A percentile compares a stretch with the other conserved stretches of the same genome.
Conservation (phyloP, 2,113 vertebrate species). For the Myotis brandtii region DNA sequence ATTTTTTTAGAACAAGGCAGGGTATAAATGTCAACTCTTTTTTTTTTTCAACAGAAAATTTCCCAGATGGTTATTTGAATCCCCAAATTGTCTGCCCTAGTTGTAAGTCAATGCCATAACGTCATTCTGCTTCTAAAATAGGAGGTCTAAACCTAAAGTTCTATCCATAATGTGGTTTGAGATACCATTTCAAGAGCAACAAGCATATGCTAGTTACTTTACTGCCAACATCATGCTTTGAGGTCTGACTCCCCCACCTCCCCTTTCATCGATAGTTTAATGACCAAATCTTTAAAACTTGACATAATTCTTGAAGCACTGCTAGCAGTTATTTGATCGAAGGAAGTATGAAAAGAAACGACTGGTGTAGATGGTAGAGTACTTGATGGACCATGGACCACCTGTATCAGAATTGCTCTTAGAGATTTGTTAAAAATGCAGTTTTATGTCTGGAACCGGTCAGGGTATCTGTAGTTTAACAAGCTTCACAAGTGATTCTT, state of each 20-base stretch:
- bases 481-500: not conserved
- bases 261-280: not conserved
- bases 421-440: not conserved
- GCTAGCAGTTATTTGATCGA: not conserved
- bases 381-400: not conserved
- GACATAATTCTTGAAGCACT: not conserved
- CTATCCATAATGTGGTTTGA: conserved; percentile 12
- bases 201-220: conserved; percentile 34
- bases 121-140: conserved; percentile 72
- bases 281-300: not conserved
- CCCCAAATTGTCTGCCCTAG: conserved; percentile 66
- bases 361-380: not conserved
- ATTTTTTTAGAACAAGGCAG: conserved; percentile 52
- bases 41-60: conserved; percentile 59
- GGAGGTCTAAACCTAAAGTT: conserved; percentile 58
- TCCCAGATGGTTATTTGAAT: conserved; percentile 70
- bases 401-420: not conserved
- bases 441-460: not conserved
- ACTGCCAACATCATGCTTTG: not conserved
- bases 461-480: not conserved
- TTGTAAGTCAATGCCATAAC: conserved; percentile 64
- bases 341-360: not conserved
- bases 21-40: conserved; percentile 65
- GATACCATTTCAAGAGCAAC: conserved; percentile 42
- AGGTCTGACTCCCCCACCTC: not conserved